Conservation (phyloP, 1,140 invertebrate genomes). For the Eubasilissa regina region DNA sequence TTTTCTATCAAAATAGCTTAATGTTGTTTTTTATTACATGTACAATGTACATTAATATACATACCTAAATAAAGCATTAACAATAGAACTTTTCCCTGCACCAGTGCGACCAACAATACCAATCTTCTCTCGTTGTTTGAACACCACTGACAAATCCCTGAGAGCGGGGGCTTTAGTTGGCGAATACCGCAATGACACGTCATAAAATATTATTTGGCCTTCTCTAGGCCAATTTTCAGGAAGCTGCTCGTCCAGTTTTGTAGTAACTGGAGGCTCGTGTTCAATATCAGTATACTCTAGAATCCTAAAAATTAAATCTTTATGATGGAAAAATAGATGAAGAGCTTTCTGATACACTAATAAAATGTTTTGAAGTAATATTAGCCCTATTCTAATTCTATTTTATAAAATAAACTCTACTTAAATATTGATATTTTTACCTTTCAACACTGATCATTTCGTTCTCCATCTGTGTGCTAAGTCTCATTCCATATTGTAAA, state of each 20-base stretch:
- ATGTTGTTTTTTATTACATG: no score
- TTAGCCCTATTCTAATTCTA: neutral
- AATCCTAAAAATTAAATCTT: conserved; percentile 38
- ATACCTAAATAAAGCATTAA: conserved; percentile 69
- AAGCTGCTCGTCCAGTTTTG: conserved; percentile 70
- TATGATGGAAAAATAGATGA: no score
- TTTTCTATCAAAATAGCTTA: no score
- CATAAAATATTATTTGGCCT: conserved; percentile 74
- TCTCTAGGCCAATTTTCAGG: conserved; percentile 75
- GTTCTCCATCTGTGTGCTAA: conserved; percentile 77
- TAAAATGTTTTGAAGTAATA: no score
- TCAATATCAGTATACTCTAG: conserved; percentile 68
- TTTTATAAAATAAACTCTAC: no score
- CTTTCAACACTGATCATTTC: conserved; percentile 75
- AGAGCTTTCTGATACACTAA: no score
- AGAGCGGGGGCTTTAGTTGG: conserved; percentile 70
- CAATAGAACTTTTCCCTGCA: conserved; percentile 80
- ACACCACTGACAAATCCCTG: conserved; percentile 72
- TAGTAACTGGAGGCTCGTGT: conserved; percentile 60
- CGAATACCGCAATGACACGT: conserved; percentile 72
- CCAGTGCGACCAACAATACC: conserved; percentile 75
- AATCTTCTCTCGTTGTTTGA: conserved; percentile 72
- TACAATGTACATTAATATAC: neutral
- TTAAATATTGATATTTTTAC: conserved; percentile 39
- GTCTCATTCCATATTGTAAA: conserved; percentile 79